A percentile compares a stretch with the other conserved stretches of the same genome.
phyloP scores from a whole-genome alignment of 2,888 invertebrate species.

The Sminthurinus aureus region DNA sequence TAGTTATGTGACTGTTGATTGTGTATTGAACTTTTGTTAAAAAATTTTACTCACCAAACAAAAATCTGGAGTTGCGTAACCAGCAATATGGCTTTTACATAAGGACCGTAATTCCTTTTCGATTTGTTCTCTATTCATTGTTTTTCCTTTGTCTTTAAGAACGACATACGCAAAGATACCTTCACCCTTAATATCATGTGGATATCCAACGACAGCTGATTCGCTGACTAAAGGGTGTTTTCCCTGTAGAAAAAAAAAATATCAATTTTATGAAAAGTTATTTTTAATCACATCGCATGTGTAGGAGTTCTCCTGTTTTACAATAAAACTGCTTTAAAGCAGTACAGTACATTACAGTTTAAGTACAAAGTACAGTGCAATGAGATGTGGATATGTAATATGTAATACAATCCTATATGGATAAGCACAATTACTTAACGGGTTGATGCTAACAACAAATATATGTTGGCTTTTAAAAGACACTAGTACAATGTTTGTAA shows the following conservation, averaged over 20 bases:
- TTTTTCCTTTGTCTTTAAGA: slow-evolving; percentile 59
- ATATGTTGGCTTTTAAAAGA: too few relatives aligned
- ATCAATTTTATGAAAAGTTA: background rate
- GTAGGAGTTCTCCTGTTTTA: too few relatives aligned
- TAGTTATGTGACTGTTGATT: too few relatives aligned
- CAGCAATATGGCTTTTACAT: slow-evolving; percentile 63
- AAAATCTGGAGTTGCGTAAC: slow-evolving; percentile 65
- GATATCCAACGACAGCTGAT: slow-evolving; percentile 66
- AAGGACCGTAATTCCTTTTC: slow-evolving; percentile 60
- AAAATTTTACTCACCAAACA: slow-evolving; percentile 62
- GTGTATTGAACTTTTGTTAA: too few relatives aligned
- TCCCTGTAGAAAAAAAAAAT: slow-evolving; percentile 45
- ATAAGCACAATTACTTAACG: too few relatives aligned
- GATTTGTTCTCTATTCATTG: slow-evolving; percentile 39
- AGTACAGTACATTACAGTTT: too few relatives aligned
- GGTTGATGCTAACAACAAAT: too few relatives aligned
- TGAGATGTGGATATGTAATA: too few relatives aligned
- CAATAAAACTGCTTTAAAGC: too few relatives aligned
- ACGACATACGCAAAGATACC: slow-evolving; percentile 65
- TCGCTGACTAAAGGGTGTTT: slow-evolving; percentile 63
- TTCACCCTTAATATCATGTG: slow-evolving; percentile 67
- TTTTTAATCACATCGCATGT: background rate
- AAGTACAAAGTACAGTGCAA: too few relatives aligned
- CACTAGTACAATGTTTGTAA: too few relatives aligned
- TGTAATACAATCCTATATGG: too few relatives aligned